Percentiles rank a stretch among this genome's conserved stretches.
Conservation (phyloP, 2,113 vertebrate species). For the Microtus oregoni region DNA sequence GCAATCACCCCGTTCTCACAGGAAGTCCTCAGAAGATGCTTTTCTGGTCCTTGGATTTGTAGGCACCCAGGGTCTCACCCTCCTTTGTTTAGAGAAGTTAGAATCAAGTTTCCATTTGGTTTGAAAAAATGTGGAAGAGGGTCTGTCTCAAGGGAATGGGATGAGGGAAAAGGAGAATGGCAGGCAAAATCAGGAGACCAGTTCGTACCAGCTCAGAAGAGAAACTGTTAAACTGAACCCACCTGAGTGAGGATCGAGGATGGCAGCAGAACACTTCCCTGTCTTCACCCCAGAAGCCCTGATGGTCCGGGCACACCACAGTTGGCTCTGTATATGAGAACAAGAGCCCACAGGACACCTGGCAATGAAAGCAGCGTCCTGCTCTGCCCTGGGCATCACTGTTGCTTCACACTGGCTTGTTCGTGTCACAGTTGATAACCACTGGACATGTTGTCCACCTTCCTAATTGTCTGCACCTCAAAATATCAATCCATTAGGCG, state of each 20-base stretch:
- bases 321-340: neutral
- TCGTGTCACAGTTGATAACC: neutral
- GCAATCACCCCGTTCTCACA: neutral
- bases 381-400: neutral
- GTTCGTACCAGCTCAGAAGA: neutral
- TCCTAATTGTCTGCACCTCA: neutral
- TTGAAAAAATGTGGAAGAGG: neutral
- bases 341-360: neutral
- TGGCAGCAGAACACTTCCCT: too few species aligned
- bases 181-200: neutral
- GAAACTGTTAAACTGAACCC: neutral
- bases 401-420: neutral
- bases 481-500: neutral
- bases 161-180: neutral
- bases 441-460: neutral
- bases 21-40: conserved; percentile 8
- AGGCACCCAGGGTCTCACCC: neutral
- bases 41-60: neutral
- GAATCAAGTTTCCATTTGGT: neutral
- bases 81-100: neutral
- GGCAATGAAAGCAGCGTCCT: neutral
- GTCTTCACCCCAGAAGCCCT: neutral
- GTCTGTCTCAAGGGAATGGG: conserved; percentile 19
- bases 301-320: neutral
- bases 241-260: neutral